A percentile compares a stretch with the other conserved stretches of the same genome.
phyloP scores from a whole-genome alignment of 2,888 invertebrate genomes.

The Agrotis ipsilon region DNA sequence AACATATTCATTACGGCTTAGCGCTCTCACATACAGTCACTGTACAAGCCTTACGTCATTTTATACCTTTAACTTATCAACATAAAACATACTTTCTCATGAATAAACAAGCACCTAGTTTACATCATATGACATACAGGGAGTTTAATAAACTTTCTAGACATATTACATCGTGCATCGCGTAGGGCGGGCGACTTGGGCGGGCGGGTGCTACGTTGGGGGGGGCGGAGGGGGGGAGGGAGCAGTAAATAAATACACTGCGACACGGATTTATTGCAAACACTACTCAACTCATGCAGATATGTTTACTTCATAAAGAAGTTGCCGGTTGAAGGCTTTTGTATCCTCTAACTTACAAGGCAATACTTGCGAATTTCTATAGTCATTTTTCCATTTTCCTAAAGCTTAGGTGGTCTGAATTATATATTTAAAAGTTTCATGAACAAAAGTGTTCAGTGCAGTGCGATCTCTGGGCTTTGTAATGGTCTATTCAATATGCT shows the following conservation, averaged over 20 bases:
- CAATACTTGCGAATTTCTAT: slow-evolving; percentile 14
- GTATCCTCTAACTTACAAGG: slow-evolving; percentile 29
- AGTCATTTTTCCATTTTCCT: slow-evolving; percentile 21
- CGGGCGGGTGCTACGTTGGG: slow-evolving; percentile 48
- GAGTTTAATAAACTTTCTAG: slow-evolving; percentile 69
- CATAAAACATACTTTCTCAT: slow-evolving; percentile 65
- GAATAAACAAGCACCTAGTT: slow-evolving; percentile 68
- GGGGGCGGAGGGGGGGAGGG: slow-evolving; percentile 60
- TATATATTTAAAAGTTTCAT: slow-evolving; percentile 38
- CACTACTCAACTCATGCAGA: slow-evolving; percentile 74
- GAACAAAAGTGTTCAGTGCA: slow-evolving; percentile 38
- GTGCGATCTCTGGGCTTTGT: slow-evolving; percentile 20
- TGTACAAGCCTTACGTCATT: slow-evolving; percentile 41
- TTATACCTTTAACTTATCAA: slow-evolving; percentile 62
- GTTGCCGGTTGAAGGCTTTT: slow-evolving; percentile 50
- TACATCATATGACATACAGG: slow-evolving; percentile 64
- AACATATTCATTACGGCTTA: slow-evolving; percentile 45
- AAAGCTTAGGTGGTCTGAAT: slow-evolving; percentile 19
- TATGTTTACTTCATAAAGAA: slow-evolving; percentile 64
- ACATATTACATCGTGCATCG: slow-evolving; percentile 70
- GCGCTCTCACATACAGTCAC: slow-evolving; percentile 38
- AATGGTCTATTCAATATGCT: slow-evolving; percentile 49
- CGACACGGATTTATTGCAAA: slow-evolving; percentile 87
- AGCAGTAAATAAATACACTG: slow-evolving; percentile 86
- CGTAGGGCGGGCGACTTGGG: slow-evolving; percentile 68